These are phyloP conservation scores for Petrophora chlorosata DNA, from an alignment of 2,888 invertebrate genomes.

Conservation along the genomic window DNA sequence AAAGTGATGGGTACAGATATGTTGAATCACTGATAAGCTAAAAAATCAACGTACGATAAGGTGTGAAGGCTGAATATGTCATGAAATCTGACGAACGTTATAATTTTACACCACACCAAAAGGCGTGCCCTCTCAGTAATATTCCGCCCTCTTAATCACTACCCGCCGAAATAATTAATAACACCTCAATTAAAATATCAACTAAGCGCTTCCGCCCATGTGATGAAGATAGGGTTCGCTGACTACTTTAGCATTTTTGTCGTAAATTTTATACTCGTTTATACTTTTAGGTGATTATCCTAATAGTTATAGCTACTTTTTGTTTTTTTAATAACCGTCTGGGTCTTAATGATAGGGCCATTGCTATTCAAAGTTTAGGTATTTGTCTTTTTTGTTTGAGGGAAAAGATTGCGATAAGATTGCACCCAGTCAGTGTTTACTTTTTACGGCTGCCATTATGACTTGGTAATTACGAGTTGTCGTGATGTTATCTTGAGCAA, in stretches of 20 bases:
- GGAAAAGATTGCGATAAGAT: background rate
- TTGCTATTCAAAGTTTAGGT: background rate
- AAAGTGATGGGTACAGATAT: slow-evolving; percentile 30
- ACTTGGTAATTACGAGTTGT: slow-evolving; percentile 3
- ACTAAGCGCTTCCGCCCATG: slow-evolving; percentile 67
- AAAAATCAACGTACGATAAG: slow-evolving; percentile 61
- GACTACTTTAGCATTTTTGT: slow-evolving; percentile 28
- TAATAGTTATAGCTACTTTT: slow-evolving; percentile 15
- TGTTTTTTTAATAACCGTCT: slow-evolving; percentile 3
- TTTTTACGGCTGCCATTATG: slow-evolving; percentile 2
- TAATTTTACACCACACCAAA: slow-evolving; percentile 55
- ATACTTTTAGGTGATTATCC: slow-evolving; percentile 17
- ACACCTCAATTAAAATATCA: slow-evolving; percentile 79
- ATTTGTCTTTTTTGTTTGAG: slow-evolving; percentile 1
- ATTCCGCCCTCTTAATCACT: slow-evolving; percentile 77
- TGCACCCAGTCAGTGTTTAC: background rate
- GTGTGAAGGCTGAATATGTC: slow-evolving; percentile 15
- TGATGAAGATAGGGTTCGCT: slow-evolving; percentile 53
- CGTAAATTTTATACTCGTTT: slow-evolving; percentile 24
- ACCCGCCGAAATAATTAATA: slow-evolving; percentile 75
- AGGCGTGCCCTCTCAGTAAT: slow-evolving; percentile 66
- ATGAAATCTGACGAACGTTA: slow-evolving; percentile 43
- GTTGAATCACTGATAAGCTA: slow-evolving; percentile 36
- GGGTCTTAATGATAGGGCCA: slow-evolving; percentile 1
- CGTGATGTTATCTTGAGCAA: slow-evolving; percentile 8